These are phyloP conservation scores for Garra rufa DNA, from an alignment of 2,113 vertebrate species.

Conservation along the genomic window DNA sequence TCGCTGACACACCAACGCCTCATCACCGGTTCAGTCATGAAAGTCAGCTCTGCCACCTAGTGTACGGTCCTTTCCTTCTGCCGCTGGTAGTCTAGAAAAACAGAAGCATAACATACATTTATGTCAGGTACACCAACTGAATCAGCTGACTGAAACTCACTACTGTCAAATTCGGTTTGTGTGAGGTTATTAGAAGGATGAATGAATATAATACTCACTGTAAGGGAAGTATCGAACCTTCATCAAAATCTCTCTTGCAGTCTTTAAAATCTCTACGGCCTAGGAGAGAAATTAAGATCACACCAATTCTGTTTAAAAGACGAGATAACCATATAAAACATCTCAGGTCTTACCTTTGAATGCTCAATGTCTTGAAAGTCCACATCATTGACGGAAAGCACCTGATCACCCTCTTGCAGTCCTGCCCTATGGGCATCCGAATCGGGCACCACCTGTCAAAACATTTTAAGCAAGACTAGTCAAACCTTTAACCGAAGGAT, in stretches of 20 bases:
- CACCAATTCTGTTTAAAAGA: neutral
- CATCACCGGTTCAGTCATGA: neutral
- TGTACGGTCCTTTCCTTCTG: constrained; percentile 98
- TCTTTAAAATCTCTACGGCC: constrained; percentile 98
- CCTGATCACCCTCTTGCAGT: constrained; percentile 97
- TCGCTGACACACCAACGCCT: neutral
- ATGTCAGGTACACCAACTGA: neutral
- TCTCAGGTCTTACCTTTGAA: constrained; percentile 82
- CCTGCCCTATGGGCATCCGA: constrained; percentile 94
- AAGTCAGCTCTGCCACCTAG: constrained; percentile 74
- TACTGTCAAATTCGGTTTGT: neutral
- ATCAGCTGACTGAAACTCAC: neutral
- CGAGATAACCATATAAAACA: neutral
- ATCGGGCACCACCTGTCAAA: constrained; percentile 90
- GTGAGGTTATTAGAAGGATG: too few species aligned
- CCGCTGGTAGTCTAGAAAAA: constrained; percentile 88
- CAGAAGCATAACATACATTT: constrained; percentile 7
- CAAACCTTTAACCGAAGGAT: neutral
- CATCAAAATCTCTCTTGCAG: constrained; percentile 94
- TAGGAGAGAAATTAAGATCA: constrained; percentile 58
- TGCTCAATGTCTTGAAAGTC: constrained; percentile 99
- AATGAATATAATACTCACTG: constrained; percentile 80
- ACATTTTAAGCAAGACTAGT: constrained; percentile 10
- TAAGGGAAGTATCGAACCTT: constrained; percentile 97
- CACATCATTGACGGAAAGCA: constrained; percentile 94